Evolutionary conservation across 1,140 invertebrate species (phyloP).

Genomic region (Drosophila mayri): DNA sequence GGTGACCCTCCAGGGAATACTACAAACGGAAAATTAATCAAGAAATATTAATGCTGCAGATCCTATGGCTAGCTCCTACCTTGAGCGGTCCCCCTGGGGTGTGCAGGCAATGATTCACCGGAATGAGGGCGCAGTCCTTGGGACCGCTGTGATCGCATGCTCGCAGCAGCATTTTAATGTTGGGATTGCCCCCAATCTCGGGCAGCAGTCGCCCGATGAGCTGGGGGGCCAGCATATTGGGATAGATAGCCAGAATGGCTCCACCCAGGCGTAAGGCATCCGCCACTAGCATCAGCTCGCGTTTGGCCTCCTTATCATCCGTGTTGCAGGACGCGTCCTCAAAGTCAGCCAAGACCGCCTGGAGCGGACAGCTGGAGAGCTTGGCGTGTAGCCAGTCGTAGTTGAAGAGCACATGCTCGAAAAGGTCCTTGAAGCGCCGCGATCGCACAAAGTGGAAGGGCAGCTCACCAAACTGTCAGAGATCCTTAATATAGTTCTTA

Average conservation of each 20-base stretch:
- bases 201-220: slow-evolving; percentile 96
- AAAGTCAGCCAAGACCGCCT: slow-evolving; percentile 97
- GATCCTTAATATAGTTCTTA: neutral
- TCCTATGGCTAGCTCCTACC: slow-evolving; percentile 85
- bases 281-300: slow-evolving; percentile 96
- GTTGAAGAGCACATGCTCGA: slow-evolving; percentile 97
- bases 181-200: slow-evolving; percentile 92
- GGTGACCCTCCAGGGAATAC: slow-evolving; percentile 98
- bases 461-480: slow-evolving; percentile 94
- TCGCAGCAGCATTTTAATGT: slow-evolving; percentile 93
- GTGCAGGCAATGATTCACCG: slow-evolving; percentile 97
- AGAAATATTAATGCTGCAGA: neutral
- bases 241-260: slow-evolving; percentile 94
- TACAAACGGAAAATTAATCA: slow-evolving; percentile 82
- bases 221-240: slow-evolving; percentile 98
- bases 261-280: slow-evolving; percentile 97
- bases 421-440: slow-evolving; percentile 95
- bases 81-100: slow-evolving; percentile 98
- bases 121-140: slow-evolving; percentile 95
- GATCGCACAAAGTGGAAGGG: slow-evolving; percentile 97
- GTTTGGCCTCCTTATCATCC: slow-evolving; percentile 93
- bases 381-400: slow-evolving; percentile 99
- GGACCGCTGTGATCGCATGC: slow-evolving; percentile 96
- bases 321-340: slow-evolving; percentile 96
- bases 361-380: slow-evolving; percentile 96